These are phyloP conservation scores for Phycodurus eques DNA, from an alignment of 2,113 vertebrate species.

Conservation along the genomic window DNA sequence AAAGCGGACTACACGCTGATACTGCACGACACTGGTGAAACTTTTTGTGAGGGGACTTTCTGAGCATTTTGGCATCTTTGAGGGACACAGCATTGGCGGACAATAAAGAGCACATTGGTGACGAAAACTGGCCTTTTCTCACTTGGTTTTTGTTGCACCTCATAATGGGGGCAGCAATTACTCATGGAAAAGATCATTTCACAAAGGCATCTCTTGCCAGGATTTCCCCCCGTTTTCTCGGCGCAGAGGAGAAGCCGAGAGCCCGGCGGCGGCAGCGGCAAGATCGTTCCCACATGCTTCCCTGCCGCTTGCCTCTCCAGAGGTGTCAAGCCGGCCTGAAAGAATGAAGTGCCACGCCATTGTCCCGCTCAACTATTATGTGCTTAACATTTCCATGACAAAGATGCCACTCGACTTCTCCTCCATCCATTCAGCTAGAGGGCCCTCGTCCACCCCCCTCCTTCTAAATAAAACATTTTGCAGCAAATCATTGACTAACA, in stretches of 20 bases:
- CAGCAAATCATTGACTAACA: slow-evolving; percentile 88
- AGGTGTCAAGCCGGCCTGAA: slow-evolving; percentile 94
- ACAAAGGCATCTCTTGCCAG: slow-evolving; percentile 13
- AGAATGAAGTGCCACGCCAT: slow-evolving; percentile 98
- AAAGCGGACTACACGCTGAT: slow-evolving; percentile 68
- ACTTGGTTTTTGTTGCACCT: background rate
- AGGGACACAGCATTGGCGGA: background rate
- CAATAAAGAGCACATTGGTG: background rate
- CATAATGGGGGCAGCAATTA: background rate
- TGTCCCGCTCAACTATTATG: slow-evolving; percentile 97
- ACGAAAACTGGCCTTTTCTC: background rate
- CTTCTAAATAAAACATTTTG: slow-evolving; percentile 95
- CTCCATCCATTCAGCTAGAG: slow-evolving; percentile 93
- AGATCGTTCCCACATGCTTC: slow-evolving; percentile 99
- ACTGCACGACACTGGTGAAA: slow-evolving; percentile 34
- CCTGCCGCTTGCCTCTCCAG: slow-evolving; percentile 94
- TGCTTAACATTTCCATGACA: slow-evolving; percentile 99
- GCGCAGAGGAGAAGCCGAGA: slow-evolving; percentile 32
- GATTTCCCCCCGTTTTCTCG: slow-evolving; percentile 37
- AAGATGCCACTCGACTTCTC: slow-evolving; percentile 99
- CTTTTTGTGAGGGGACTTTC: slow-evolving; percentile 23
- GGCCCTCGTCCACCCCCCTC: slow-evolving; percentile 83
- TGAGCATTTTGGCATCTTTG: background rate
- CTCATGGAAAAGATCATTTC: background rate
- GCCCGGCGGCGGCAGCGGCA: slow-evolving; percentile 69